Evolutionary conservation across 2,113 vertebrate genomes (phyloP), one percentile per base, ranked within the genome.

Genomic region (Morphnarchus princeps): DNA sequence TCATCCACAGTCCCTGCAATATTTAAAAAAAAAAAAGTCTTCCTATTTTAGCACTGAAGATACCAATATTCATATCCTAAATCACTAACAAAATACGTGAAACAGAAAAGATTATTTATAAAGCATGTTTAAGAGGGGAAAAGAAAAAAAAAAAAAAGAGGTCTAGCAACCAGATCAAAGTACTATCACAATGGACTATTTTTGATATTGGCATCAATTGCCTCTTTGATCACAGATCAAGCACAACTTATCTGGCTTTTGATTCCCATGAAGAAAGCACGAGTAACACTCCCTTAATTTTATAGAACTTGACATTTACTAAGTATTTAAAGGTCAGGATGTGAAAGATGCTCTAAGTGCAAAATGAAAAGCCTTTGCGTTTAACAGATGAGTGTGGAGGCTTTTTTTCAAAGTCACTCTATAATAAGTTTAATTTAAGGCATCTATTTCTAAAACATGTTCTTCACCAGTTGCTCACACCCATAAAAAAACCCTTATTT

Each of bases 141-240:
- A 52, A 42, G 3, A 13, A 43, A 50, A 16, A 71, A 40, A 21
- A 40, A 22, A 40, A 9, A 36, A 28, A 43, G 20, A 18, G 24
- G 63, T 67, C 55, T 54, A 84, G 43, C 58, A 63, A 67, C 18
- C 43, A 95, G 90, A 94, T 86, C 90, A 92, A 90, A 93, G 88
- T 9, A 57, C 67, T 54, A 58, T 24, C 45, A 31, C 1, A 16
- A 82, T 10, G 42, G 82, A 73, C 71, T 50, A 8, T 8, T 49
- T 89, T 34, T 89, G 42, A 92, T 83, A 81, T 6, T 58, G 82
- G 87, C 88, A 97, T 73, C 82, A 57, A 90, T 11, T 50, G 78
- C 78, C 87, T 82, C 74, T 93, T 90, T 94, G 95, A 95, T 92
- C 93, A 65, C 71, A 95, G 96, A 93, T 70, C 54, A 96, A 93